Base-by-base conservation (phyloP, 2,797 vertebrate species). In the Microctenopoma stevenorrisi region DNA sequence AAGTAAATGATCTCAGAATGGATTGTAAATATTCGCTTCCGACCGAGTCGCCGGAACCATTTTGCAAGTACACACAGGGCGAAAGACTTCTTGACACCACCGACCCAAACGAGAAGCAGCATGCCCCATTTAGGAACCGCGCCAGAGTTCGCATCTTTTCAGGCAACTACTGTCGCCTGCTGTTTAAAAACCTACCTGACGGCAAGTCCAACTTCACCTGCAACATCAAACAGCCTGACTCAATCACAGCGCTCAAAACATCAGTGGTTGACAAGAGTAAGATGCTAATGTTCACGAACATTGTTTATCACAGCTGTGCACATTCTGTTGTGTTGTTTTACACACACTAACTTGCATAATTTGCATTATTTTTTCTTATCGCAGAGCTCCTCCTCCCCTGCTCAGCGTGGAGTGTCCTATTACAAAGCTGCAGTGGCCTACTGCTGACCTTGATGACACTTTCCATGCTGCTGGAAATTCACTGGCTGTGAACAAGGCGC, bases 201-300 rank as follows among this genome's bases (percentile, higher is more conserved):
- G 87, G 88, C 68, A 84, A 83, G 53, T 76, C 88, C 64, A 85
- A 75, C 73, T 93, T 89, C 76, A 91, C 86, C 73, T 94, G 94
- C 84, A 87, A 37, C 79, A 87, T 94, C 74, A 88, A 62, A 44
- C 81, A 80, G 68, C 26, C 40, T 0, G 33, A 72, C 62, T 72
- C 51, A 1, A 16, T 2, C 18, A 64, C 28, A 0, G 83, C 25
- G 0, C 15, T 66, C 44, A 81, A 75, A 76, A 74, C 43, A n/a
- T 63, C 70, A 5, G 69, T 68, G 62, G 87, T 94, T 1, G 89
- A 92, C 0, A 94, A 92, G 80, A 90, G 94, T 94, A 91, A 91
- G 88, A 49, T n/a, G 18, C 14, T 35, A 7, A 7, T 51, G 43
- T 12, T 48, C 35, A 0, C 2, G 1, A 22, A 43, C 54, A 25